A percentile compares a stretch with the other conserved stretches of the same genome.
Evolutionary conservation across 2,888 invertebrate species (phyloP).

Genomic region (Magallana nippona): DNA sequence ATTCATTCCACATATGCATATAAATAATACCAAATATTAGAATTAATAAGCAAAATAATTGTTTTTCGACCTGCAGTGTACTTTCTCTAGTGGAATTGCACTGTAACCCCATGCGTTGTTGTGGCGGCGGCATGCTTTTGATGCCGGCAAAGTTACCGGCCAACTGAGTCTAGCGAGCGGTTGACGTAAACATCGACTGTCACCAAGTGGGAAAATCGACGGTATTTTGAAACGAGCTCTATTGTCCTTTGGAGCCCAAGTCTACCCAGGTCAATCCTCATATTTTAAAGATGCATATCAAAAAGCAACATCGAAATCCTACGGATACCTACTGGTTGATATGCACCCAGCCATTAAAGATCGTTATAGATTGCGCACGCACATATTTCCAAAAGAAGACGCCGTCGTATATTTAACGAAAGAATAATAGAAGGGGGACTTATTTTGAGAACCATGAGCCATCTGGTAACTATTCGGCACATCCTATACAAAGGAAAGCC

Average conservation of each 20-base stretch:
- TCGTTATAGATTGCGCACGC: slow-evolving; percentile 23
- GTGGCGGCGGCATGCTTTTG: no score
- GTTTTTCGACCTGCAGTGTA: no score
- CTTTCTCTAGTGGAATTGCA: no score
- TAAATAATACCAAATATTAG: no score
- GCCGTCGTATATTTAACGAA: slow-evolving; percentile 2
- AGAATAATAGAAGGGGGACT: not conserved
- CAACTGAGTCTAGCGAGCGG: no score
- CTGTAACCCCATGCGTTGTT: no score
- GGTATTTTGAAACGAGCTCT: no score
- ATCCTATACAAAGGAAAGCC: slow-evolving; percentile 34
- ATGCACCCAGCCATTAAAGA: not conserved
- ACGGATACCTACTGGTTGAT: slow-evolving; percentile 31
- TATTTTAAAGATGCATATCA: slow-evolving; percentile 39
- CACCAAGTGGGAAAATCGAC: no score
- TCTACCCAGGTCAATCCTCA: slow-evolving; percentile 20
- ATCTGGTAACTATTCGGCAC: not conserved
- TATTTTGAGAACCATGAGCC: slow-evolving; percentile 22
- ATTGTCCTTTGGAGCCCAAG: slow-evolving; percentile 36
- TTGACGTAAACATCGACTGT: no score
- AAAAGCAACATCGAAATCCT: slow-evolving; percentile 36
- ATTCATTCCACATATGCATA: no score
- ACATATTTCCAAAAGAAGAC: slow-evolving; percentile 21
- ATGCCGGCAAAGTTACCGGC: no score
- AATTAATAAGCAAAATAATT: no score